Base-by-base conservation (phyloP, 2,888 invertebrate genomes). In the Diarsia brunnea region DNA sequence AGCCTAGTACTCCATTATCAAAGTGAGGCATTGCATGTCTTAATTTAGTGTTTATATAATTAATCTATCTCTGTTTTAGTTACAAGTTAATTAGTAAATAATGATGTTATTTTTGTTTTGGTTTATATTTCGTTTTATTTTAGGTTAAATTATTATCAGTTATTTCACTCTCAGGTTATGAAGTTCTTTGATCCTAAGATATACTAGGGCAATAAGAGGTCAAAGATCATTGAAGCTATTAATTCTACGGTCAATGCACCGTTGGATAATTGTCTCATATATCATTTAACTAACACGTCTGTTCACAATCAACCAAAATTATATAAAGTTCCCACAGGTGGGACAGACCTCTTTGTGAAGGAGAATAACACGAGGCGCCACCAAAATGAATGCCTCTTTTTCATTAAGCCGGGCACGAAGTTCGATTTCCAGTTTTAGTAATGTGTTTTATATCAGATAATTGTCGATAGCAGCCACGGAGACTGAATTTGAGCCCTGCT, bases 1-100 rank as follows among this genome's bases (percentile, higher is more conserved):
- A 24, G 45, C 81, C 73, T 81, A 27, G 84, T 80, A 75, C 70
- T 77, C 38, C 65, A 31, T 70, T 65, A 72, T 31, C 43, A n/a
- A 51, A 73, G 43, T 45, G 61, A 27, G 16, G 70, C 61, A 55
- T 78, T 64, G 53, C 63, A 51, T 75, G 67, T 79, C 24, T 69
- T 55, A 16, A 21, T 51, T 47, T 16, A 58, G 27, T 53, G 16
- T 61, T 7, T 31, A 58, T 27, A 31, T 27, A 67, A 47, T 68
- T 65, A 27, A 24, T 58, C 14, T 38, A 8, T 14, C 4, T 53
- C 61, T n/a, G 24, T 45, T 38, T 38, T 70, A 58, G 69, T 51
- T 51, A 65, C 7, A n/a, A 55, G 55, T 77, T 69, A 63, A 64
- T 76, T 68, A 53, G 14, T 24, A 16, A 10, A 51, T 70, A 58